Evolutionary conservation across 2,113 vertebrate species (phyloP).

Genomic region (Pelodiscus sinensis): DNA sequence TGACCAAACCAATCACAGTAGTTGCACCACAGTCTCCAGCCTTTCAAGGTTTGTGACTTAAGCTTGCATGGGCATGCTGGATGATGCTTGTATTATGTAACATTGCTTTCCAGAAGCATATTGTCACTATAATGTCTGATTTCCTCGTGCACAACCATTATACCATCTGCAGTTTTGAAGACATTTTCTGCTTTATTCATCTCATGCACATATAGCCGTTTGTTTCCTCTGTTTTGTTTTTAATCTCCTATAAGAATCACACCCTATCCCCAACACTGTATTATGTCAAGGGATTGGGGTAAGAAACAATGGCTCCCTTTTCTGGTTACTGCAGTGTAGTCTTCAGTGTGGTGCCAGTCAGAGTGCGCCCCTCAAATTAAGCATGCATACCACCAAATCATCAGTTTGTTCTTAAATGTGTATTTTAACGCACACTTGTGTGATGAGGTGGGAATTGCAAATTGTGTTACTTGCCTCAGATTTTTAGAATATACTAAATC

Average conservation of each 20-base stretch:
- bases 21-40: constrained; percentile 90
- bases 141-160: constrained; percentile 31
- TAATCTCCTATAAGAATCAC: constrained; percentile 4
- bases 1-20: constrained; percentile 85
- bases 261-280: not conserved
- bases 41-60: constrained; percentile 87
- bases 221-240: constrained; percentile 30
- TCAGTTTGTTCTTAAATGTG: not conserved
- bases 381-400: not conserved
- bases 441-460: not conserved
- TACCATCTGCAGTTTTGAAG: constrained; percentile 24
- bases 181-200: constrained; percentile 47
- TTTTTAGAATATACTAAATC: not conserved
- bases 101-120: constrained; percentile 28
- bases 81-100: constrained; percentile 25
- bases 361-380: not conserved
- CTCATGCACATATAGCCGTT: constrained; percentile 28
- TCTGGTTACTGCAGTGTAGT: not conserved
- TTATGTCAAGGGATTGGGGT: not conserved
- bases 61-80: not conserved
- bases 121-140: constrained; percentile 16
- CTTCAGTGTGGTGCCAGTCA: not conserved
- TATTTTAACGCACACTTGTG: not conserved
- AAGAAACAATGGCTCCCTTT: not conserved
- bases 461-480: not conserved